phyloP scores from a whole-genome alignment of 2,113 vertebrate species.

The Pimephales promelas region DNA sequence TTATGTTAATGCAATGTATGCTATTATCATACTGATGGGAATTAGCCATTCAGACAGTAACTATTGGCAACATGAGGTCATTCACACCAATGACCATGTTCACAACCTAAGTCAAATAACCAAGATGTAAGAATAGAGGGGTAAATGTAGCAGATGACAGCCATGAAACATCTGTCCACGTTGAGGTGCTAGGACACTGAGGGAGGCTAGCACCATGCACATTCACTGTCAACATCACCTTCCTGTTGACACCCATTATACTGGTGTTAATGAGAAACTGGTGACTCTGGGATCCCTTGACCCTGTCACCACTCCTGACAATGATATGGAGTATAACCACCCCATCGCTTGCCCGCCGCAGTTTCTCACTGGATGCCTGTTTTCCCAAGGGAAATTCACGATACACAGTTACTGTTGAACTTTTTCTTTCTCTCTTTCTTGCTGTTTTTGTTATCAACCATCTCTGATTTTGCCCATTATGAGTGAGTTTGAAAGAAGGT shows the following conservation, averaged over 20 bases:
- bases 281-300: slow-evolving; percentile 48
- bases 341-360: background rate
- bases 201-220: slow-evolving; percentile 18
- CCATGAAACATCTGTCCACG: background rate
- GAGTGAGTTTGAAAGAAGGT: background rate
- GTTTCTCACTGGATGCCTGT: background rate
- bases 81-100: background rate
- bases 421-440: background rate
- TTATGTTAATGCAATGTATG: background rate
- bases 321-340: slow-evolving; percentile 16
- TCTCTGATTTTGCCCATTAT: background rate
- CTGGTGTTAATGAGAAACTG: slow-evolving; percentile 52
- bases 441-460: background rate
- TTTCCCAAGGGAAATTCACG: background rate
- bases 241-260: slow-evolving; percentile 45
- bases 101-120: background rate
- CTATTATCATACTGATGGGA: background rate
- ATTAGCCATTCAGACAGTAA: background rate
- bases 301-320: slow-evolving; percentile 42
- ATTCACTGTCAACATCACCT: slow-evolving; percentile 42
- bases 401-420: background rate
- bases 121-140: slow-evolving; percentile 17
- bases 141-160: slow-evolving; percentile 5
- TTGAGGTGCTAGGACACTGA: slow-evolving; percentile 17
- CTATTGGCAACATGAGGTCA: background rate